Conservation (phyloP, 1,140 invertebrate species). For the Prorops nasuta region DNA sequence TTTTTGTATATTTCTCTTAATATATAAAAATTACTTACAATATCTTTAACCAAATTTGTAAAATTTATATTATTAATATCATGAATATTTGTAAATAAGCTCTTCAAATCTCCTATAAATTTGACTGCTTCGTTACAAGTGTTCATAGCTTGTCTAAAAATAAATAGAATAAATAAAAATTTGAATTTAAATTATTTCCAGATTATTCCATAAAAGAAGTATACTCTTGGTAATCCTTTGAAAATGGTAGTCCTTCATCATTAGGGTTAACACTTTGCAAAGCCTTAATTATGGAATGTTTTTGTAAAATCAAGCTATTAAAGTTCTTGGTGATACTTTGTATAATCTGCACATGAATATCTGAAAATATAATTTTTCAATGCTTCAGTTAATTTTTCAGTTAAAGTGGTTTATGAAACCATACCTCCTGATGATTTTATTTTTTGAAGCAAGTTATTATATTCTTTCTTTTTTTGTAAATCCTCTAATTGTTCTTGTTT, state of each 20-base stretch:
- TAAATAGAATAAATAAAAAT: neutral
- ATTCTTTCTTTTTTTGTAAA: too few species aligned
- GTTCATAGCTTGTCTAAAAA: constrained; percentile 23
- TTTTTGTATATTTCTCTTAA: neutral
- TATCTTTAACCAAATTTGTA: constrained; percentile 11
- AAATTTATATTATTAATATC: constrained; percentile 11
- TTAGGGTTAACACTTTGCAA: constrained; percentile 22
- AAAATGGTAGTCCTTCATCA: constrained; percentile 27
- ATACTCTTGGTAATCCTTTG: constrained; percentile 29
- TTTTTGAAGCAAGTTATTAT: too few species aligned
- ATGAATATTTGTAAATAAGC: constrained; percentile 8
- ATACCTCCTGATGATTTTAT: too few species aligned
- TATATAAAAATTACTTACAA: constrained; percentile 25
- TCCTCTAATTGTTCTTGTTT: too few species aligned
- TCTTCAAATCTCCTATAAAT: constrained; percentile 25
- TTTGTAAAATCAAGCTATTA: constrained; percentile 20
- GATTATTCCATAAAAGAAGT: neutral
- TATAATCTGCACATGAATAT: constrained; percentile 11
- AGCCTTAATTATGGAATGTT: constrained; percentile 28
- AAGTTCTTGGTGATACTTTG: constrained; percentile 28
- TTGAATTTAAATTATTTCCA: neutral
- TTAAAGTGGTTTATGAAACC: too few species aligned
- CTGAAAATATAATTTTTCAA: too few species aligned
- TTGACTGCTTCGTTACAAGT: constrained; percentile 22
- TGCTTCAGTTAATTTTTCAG: too few species aligned